Evolutionary conservation across 2,888 invertebrate species (phyloP), one percentile per base, ranked within the genome.

Genomic region (Ormia ochracea): DNA sequence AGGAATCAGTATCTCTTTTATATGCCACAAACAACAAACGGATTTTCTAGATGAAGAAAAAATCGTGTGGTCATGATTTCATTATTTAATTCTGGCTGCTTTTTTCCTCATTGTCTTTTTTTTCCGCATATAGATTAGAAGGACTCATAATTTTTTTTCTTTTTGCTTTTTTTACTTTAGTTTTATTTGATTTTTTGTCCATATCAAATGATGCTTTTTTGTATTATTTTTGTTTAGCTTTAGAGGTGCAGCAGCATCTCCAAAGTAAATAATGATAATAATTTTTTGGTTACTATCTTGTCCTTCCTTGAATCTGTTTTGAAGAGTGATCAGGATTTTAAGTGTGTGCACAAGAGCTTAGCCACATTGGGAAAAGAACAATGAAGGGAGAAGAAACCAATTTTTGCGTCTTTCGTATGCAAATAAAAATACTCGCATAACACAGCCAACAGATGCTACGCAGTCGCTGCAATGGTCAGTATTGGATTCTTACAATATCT

Each of bases 281-380:
- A n/a, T n/a, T n/a, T n/a, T 36, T 65, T 69, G 38, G 63, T 45
- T 65, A 65, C 41, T 65, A 61, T 66, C 70, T 81, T 82, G 82
- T 81, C 83, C 80, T 81, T 41, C 10, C 43, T 10, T 59, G 17
- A 81, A 78, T 82, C 74, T 81, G 59, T 28, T 66, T 61, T 33
- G 52, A 1, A n/a, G 36, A 48, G 26, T 50, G 38, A 31, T 65
- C 50, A 52, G 54, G 50, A 58, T 21, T 66, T 68, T 72, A 17
- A 45, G 52, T 86, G 87, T 87, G 86, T 88, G 85, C 87, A 85
- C 82, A 88, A 88, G 82, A 84, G 87, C 87, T 88, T 86, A 87
- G 84, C 82, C 83, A 80, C 74, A 66, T 81, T 50, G 69, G 63
- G 78, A 80, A 81, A 83, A 78, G 77, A 83, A 83, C 78, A 80